These are phyloP conservation scores for Phyllotis vaccarum DNA, from an alignment of 2,797 vertebrate genomes.

Conservation along the genomic window DNA sequence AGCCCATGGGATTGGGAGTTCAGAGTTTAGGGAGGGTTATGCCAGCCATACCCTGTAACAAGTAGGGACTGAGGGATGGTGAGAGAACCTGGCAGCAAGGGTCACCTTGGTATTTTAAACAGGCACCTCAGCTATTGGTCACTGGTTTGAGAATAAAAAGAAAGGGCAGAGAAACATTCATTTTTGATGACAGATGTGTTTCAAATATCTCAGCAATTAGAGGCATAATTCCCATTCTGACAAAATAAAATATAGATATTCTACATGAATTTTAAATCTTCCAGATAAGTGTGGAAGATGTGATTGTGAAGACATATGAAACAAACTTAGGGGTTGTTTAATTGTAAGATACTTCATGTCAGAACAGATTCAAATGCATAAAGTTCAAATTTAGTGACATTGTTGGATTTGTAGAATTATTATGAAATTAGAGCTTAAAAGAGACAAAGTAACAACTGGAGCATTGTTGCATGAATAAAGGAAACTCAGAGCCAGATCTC, in stretches of 20 bases:
- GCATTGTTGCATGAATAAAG: no score
- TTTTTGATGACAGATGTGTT: background rate
- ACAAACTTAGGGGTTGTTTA: background rate
- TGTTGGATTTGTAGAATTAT: no score
- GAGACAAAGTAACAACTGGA: background rate
- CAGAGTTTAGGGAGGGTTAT: background rate
- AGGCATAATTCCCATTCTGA: background rate
- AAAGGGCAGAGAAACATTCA: background rate
- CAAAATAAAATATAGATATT: conserved; percentile 1
- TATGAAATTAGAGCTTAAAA: background rate
- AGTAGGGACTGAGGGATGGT: background rate
- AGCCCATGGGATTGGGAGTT: background rate
- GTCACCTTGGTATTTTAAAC: background rate
- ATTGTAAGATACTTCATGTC: background rate
- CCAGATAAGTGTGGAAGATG: background rate
- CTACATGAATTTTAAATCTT: no score
- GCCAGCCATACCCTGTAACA: background rate
- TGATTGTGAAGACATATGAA: background rate
- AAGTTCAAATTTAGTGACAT: background rate
- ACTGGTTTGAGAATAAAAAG: background rate
- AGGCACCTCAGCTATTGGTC: background rate
- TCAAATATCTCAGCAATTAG: background rate
- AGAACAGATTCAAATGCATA: background rate
- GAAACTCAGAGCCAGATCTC: no score
- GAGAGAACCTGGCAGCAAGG: background rate